Conservation (phyloP, 2,797 vertebrate species). For the Vultur gryphus region DNA sequence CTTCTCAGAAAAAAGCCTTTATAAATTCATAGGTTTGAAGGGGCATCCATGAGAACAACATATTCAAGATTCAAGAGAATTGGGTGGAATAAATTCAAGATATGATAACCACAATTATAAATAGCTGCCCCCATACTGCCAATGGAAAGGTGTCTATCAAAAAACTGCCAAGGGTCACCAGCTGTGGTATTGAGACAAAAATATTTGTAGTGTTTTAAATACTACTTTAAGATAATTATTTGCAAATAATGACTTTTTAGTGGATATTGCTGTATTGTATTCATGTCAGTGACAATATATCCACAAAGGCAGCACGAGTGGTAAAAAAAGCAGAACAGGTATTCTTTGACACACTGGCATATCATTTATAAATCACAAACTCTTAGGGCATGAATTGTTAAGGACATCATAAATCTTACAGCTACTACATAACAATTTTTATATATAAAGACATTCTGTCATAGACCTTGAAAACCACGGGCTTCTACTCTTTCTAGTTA, state of each 20-base stretch:
- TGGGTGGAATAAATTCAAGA: neutral
- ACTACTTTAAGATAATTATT: neutral
- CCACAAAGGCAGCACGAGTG: neutral
- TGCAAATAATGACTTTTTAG: neutral
- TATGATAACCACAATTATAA: neutral
- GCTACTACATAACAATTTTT: neutral
- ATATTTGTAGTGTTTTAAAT: neutral
- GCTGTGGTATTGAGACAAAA: neutral
- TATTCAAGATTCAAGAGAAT: neutral
- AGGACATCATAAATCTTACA: slow-evolving; percentile 8
- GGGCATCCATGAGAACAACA: neutral
- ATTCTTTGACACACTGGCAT: neutral
- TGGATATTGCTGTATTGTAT: neutral
- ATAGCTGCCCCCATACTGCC: neutral
- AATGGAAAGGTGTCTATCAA: neutral
- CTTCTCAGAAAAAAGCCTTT: neutral
- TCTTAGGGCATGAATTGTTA: slow-evolving; percentile 29
- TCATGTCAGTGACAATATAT: neutral
- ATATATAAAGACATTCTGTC: neutral
- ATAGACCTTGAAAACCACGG: neutral
- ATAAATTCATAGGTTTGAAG: neutral
- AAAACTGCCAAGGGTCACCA: neutral
- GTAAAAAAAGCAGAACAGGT: neutral
- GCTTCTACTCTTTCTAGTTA: neutral
- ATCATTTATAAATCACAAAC: neutral